These are phyloP conservation scores for Dysmachus trigonus DNA, from an alignment of 2,888 invertebrate species.

Conservation along the genomic window DNA sequence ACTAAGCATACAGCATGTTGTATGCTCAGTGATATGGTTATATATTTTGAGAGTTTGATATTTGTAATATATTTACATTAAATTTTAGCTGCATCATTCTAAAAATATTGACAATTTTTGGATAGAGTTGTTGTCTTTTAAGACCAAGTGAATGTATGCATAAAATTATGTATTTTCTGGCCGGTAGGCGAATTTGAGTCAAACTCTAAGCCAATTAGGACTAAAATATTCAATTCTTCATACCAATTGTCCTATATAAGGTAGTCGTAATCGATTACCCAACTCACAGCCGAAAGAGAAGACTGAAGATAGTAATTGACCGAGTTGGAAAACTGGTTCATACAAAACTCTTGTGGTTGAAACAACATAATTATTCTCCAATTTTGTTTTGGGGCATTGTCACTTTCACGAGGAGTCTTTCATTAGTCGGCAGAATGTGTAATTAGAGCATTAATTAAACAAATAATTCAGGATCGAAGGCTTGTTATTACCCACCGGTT, in stretches of 20 bases:
- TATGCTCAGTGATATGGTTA: too few species aligned
- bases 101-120: background rate
- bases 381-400: background rate
- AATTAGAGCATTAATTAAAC: conserved; percentile 4
- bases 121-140: background rate
- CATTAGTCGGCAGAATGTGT: background rate
- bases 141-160: background rate
- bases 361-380: background rate
- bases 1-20: too few species aligned
- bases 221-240: background rate
- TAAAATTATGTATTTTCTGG: background rate
- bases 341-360: background rate
- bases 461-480: background rate
- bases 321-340: background rate
- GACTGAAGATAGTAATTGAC: background rate
- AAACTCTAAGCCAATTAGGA: background rate
- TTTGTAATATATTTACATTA: too few species aligned
- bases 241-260: background rate
- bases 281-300: background rate
- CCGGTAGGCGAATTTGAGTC: background rate
- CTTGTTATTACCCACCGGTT: background rate
- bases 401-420: background rate
- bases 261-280: background rate
- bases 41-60: too few species aligned
- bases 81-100: too few species aligned